Conservation (phyloP, 2,797 vertebrate genomes). For the Masticophis lateralis region DNA sequence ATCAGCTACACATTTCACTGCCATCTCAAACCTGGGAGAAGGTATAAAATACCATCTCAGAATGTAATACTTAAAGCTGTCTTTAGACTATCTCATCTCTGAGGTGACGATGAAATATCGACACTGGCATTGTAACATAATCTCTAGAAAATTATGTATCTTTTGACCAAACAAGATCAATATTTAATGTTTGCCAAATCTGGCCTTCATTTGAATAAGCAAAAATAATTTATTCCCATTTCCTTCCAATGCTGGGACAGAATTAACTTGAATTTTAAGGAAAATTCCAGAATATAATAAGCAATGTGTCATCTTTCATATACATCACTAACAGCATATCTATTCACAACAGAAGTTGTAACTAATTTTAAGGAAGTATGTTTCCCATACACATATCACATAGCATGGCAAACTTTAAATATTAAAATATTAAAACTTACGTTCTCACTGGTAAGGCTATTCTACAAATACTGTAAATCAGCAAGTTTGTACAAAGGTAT, state of each 20-base stretch:
- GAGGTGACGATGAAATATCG: neutral
- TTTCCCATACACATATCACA: neutral
- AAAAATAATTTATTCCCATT: neutral
- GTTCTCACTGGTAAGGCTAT: neutral
- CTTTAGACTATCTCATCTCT: neutral
- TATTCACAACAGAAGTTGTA: neutral
- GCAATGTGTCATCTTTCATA: neutral
- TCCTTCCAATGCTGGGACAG: neutral
- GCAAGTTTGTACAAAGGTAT: neutral
- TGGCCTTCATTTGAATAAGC: neutral
- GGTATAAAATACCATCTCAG: neutral
- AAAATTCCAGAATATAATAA: neutral
- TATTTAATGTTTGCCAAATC: neutral
- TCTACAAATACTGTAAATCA: neutral
- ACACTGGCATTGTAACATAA: neutral
- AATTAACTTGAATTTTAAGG: neutral
- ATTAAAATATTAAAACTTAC: neutral
- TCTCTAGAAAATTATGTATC: neutral
- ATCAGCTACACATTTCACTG: neutral
- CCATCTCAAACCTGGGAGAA: neutral
- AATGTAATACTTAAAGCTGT: neutral
- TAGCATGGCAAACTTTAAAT: neutral
- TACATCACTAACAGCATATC: neutral
- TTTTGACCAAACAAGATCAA: neutral
- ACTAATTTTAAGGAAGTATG: neutral